Evolutionary conservation across 2,113 vertebrate genomes (phyloP), one percentile per base, ranked within the genome.

Genomic region (Oncorhynchus tshawytscha): DNA sequence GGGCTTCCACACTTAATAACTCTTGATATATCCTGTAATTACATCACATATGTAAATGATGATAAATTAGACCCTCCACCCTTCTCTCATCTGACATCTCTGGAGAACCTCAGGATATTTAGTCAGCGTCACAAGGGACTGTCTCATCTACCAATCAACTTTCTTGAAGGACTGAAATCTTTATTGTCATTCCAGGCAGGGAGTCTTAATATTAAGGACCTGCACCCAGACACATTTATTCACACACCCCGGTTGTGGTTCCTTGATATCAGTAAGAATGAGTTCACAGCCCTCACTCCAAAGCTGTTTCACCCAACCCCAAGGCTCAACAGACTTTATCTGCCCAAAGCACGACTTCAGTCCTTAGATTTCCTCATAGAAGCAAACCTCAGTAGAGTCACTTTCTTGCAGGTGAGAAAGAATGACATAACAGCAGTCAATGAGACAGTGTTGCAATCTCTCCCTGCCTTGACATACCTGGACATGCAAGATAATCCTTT

Each of bases 101-200:
- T 60, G 15, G 18, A 60, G 59, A 22, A n/a, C 20, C 59, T 60
- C 18, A 5, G 4, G 6, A 60, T 60, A 4, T 5, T 7, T n/a
- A 60, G 59, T 60, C 59, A 22, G 20, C 18, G 20, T 34, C 34
- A 34, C 34, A 84, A 80, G 0, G 16, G 18, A 1, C 82, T 85
- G 5, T 13, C 64, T 0, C 1, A 59, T 0, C 25, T 92, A 20
- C 92, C 90, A 2, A 73, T 24, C 15, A 88, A 94, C 85, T 81
- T 94, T 16, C 78, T 95, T 24, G 31, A 91, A 77, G 94, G 92
- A 48, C 80, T 96, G 79, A 85, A 78, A 3, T 92, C 90, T 6
- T 84, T 92, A 60, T 12, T 79, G 11, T 67, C 25, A 72, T 87
- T 93, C 66, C 86, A 71, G 0, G 67, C 39, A 15, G 87, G 87